Percentiles rank a stretch among this genome's conserved stretches.
Conservation (phyloP, 2,797 vertebrate genomes). For the Danio kyathit region DNA sequence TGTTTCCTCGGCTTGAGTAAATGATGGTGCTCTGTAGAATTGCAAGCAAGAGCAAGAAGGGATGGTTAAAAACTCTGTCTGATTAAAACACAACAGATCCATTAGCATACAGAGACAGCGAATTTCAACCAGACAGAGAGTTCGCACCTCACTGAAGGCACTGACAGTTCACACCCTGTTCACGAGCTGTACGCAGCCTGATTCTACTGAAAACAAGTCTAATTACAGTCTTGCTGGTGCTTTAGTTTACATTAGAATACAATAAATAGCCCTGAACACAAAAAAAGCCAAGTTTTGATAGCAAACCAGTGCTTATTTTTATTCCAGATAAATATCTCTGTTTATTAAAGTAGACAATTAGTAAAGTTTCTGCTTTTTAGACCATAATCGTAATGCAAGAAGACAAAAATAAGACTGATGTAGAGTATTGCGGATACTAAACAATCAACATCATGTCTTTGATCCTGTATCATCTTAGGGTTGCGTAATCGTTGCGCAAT, state of each 20-base stretch:
- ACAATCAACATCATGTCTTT: constrained; percentile 24
- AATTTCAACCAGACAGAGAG: neutral
- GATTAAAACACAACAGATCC: neutral
- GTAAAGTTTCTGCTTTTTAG: neutral
- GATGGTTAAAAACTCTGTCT: neutral
- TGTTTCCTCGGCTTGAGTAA: neutral
- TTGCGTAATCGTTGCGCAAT: constrained; percentile 58
- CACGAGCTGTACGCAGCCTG: neutral
- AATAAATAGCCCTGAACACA: neutral
- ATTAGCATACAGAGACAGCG: constrained; percentile 2
- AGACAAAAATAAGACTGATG: neutral
- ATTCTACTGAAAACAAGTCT: neutral
- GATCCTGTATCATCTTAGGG: constrained; percentile 48
- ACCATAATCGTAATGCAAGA: neutral
- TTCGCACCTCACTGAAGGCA: neutral
- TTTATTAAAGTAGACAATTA: neutral
- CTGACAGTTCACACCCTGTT: constrained; percentile 18
- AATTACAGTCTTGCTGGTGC: neutral
- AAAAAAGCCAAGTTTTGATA: neutral
- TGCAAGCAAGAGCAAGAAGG: neutral
- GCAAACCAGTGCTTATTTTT: neutral
- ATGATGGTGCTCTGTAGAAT: neutral
- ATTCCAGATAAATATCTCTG: neutral
- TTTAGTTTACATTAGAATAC: neutral
- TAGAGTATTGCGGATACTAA: neutral